Percentiles rank a stretch among this genome's conserved stretches.
Conservation (phyloP, 2,113 vertebrate species). For the Pseudolaguvia tuberculata region DNA sequence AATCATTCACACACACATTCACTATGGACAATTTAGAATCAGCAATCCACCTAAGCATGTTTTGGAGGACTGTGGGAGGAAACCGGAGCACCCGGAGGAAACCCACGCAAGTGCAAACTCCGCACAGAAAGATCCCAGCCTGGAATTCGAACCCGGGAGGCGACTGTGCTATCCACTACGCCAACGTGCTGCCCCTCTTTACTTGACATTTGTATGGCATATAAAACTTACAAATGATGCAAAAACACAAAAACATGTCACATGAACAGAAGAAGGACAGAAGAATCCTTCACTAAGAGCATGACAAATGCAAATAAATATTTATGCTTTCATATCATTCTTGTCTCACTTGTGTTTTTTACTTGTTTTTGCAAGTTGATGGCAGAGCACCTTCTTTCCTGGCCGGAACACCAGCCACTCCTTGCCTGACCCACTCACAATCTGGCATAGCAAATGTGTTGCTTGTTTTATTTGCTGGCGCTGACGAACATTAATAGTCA, state of each 20-base stretch:
- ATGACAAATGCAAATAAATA: conserved; percentile 16
- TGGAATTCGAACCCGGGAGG: no score
- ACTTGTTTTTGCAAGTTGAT: conserved; percentile 8
- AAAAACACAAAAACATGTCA: neutral
- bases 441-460: conserved; percentile 47
- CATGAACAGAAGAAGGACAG: neutral
- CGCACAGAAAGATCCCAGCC: no score
- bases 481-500: conserved; percentile 40
- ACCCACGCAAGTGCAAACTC: no score
- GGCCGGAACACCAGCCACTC: conserved; percentile 28
- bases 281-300: neutral
- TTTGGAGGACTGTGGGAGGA: no score
- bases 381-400: conserved; percentile 37
- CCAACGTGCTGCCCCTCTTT: no score
- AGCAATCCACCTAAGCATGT: no score
- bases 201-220: neutral
- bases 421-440: conserved; percentile 46
- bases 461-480: conserved; percentile 46
- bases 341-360: conserved; percentile 10
- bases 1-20: no score
- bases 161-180: no score
- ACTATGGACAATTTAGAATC: no score
- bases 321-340: conserved; percentile 19
- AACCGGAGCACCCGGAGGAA: no score
- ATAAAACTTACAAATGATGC: neutral